Conservation (phyloP, 2,113 vertebrate species). For the Salvelinus namaycush region DNA sequence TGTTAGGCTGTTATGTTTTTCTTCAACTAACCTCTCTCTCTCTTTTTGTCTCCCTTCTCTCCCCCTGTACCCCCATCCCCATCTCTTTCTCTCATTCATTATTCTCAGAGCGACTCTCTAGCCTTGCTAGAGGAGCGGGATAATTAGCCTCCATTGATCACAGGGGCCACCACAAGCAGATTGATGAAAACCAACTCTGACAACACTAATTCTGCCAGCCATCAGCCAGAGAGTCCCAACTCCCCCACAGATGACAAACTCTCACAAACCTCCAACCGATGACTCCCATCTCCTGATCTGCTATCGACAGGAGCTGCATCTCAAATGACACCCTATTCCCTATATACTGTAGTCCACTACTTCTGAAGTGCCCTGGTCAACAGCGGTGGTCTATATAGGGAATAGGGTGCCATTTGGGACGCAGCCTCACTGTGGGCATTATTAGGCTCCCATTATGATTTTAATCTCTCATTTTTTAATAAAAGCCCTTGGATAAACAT, state of each 20-base stretch:
- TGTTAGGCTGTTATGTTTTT: neutral
- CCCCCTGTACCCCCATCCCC: conserved; percentile 25
- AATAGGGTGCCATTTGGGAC: too few relatives aligned
- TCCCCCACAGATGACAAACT: conserved; percentile 21
- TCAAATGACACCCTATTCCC: too few relatives aligned
- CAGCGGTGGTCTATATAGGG: too few relatives aligned
- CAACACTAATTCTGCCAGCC: conserved; percentile 24
- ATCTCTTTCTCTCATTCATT: conserved; percentile 2
- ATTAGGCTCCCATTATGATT: conserved; percentile 2
- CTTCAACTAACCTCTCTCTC: too few relatives aligned
- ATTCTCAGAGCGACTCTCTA: neutral
- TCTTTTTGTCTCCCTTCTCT: conserved; percentile 27
- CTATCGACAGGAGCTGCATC: conserved; percentile 9
- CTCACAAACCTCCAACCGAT: neutral
- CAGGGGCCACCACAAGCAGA: conserved; percentile 11
- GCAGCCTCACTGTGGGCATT: conserved; percentile 11
- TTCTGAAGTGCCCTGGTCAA: too few relatives aligned
- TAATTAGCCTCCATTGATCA: conserved; percentile 51
- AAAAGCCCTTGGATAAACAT: neutral
- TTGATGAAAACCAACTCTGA: conserved; percentile 42
- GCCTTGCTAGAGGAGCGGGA: neutral
- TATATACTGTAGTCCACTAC: too few relatives aligned
- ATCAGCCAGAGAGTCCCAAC: conserved; percentile 13
- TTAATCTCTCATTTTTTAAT: conserved; percentile 10
- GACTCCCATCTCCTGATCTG: conserved; percentile 20